Evolutionary conservation across 2,888 invertebrate genomes (phyloP), one percentile per base, ranked within the genome.

Genomic region (Proisotoma minuta): DNA sequence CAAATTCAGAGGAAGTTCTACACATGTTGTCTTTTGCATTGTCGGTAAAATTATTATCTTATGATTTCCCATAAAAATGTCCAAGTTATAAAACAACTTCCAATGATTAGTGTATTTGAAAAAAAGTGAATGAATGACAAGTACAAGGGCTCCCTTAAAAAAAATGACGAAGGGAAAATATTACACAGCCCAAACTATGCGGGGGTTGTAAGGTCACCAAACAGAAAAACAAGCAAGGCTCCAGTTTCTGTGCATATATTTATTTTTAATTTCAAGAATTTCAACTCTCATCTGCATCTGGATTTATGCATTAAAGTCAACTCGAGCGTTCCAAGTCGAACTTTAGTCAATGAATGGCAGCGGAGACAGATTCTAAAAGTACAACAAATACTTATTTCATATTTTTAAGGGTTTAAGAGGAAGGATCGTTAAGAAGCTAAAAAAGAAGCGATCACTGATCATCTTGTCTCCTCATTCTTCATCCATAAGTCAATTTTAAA

Each of bases 331-430:
- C 23, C 24, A 48, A 48, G 48, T n/a, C n/a, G n/a, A n/a, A n/a
- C n/a, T n/a, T n/a, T n/a, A 59, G 24, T 22, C 28, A 27, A 60
- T 60, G 54, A 60, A 60, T 52, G 52, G 15, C 43, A 43, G 20
- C 51, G 5, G 52, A 51, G n/a, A n/a, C n/a, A n/a, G n/a, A n/a
- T n/a, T n/a, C n/a, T n/a, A n/a, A n/a, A n/a, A n/a, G n/a, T n/a
- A n/a, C n/a, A n/a, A n/a, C n/a, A n/a, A n/a, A n/a, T n/a, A n/a
- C n/a, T n/a, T n/a, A n/a, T n/a, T n/a, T n/a, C n/a, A n/a, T n/a
- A n/a, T 34, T 43, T 43, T 43, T 5, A 43, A 43, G 43, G 43
- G 43, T 43, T 43, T 34, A 34, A 34, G 8, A n/a, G 8, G 15
- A 43, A 43, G 43, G 43, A 20, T 43, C 43, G 43, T 43, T 43